Conservation (phyloP, 2,888 invertebrate genomes). For the Rhabditoides inermis region DNA sequence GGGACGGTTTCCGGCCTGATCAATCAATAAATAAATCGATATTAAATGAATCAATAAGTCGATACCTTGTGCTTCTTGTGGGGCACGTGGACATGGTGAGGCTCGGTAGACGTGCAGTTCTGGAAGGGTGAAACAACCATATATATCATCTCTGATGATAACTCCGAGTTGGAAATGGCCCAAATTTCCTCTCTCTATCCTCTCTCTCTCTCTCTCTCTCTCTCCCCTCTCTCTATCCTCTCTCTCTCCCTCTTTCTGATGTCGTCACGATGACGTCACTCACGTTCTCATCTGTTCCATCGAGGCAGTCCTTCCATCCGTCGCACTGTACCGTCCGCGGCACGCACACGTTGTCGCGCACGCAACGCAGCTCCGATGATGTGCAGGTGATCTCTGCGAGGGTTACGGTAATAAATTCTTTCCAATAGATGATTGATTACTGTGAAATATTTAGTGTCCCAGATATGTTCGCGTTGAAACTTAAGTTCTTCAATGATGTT, state of each 20-base stretch:
- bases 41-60: too few species aligned
- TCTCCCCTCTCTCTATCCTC: too few species aligned
- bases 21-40: too few species aligned
- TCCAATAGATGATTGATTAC: too few species aligned
- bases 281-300: conserved; percentile 33
- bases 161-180: not conserved
- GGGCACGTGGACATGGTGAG: not conserved
- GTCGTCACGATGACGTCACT: not conserved
- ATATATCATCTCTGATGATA: too few species aligned
- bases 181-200: not conserved
- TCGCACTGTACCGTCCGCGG: conserved; percentile 33
- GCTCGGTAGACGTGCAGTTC: conserved; percentile 11
- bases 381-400: conserved; percentile 34
- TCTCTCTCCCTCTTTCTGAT: not conserved
- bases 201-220: not conserved
- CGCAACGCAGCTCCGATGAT: conserved; percentile 31
- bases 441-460: too few species aligned
- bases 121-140: conserved; percentile 8
- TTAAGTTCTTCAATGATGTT: too few species aligned
- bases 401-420: too few species aligned
- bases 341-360: conserved; percentile 32
- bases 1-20: too few species aligned
- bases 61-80: too few species aligned
- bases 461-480: too few species aligned
- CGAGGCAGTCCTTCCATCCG: conserved; percentile 37